Conservation (phyloP, 2,113 vertebrate genomes). For the Leucosticte australis region DNA sequence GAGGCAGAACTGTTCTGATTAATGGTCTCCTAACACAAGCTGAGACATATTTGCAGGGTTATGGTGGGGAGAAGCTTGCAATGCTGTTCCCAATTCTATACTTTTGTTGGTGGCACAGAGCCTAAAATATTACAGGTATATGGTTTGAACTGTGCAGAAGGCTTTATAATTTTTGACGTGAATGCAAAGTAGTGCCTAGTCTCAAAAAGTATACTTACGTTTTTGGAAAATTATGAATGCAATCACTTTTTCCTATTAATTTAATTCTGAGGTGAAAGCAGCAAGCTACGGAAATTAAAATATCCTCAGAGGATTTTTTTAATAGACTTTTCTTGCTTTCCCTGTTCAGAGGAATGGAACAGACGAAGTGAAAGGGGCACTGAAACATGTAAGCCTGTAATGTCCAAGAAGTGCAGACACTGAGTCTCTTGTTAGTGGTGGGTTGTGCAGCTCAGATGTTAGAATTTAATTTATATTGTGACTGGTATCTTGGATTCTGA, state of each 20-base stretch:
- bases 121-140: not conserved
- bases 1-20: slow-evolving; percentile 4
- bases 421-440: not conserved
- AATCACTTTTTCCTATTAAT: not conserved
- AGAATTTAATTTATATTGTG: slow-evolving; percentile 7
- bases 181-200: not conserved
- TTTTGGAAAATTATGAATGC: not conserved
- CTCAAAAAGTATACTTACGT: not conserved
- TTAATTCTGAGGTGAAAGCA: not conserved
- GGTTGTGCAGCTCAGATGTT: not conserved
- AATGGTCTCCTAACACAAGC: not conserved
- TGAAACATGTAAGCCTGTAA: not conserved
- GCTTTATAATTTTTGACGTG: not conserved
- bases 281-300: slow-evolving; percentile 29
- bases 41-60: not conserved
- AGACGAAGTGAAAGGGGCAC: not conserved
- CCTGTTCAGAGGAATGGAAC: not conserved
- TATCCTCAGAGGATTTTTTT: not conserved
- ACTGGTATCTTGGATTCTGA: not conserved
- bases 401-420: not conserved
- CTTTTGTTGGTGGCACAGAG: not conserved
- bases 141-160: not conserved
- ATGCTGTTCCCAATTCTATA: not conserved
- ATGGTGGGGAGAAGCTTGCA: not conserved
- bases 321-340: slow-evolving; percentile 17